A percentile compares a stretch with the other conserved stretches of the same genome.
Conservation (phyloP, 2,888 invertebrate species). For the Baccha elongata region DNA sequence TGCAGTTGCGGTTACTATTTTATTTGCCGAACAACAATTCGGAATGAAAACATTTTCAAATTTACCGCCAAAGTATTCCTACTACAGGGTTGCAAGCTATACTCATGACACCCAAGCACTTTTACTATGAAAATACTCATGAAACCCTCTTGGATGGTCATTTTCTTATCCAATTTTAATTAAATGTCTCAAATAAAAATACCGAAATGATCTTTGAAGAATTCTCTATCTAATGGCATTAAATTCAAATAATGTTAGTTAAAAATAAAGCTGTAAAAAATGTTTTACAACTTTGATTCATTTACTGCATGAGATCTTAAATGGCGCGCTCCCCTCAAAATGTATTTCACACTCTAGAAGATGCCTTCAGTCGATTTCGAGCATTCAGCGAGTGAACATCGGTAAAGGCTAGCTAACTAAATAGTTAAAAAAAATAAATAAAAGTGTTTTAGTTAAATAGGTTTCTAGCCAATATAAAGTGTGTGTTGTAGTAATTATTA, state of each 20-base stretch:
- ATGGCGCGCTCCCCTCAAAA: conserved; percentile 88
- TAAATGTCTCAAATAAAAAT: conserved; percentile 69
- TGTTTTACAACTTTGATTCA: conserved; percentile 75
- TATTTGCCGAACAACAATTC: conserved; percentile 39
- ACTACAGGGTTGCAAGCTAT: conserved; percentile 78
- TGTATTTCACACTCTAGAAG: conserved; percentile 86
- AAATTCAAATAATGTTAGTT: conserved; percentile 64
- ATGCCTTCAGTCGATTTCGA: conserved; percentile 85
- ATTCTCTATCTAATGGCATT: conserved; percentile 44
- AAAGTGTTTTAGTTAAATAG: conserved; percentile 70
- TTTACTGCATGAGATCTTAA: conserved; percentile 76
- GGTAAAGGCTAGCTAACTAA: conserved; percentile 75
- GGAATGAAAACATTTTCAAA: conserved; percentile 80
- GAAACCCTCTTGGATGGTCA: conserved; percentile 85
- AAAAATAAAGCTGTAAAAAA: conserved; percentile 72
- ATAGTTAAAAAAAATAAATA: conserved; percentile 68
- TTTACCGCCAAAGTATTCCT: conserved; percentile 81
- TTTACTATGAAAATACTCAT: conserved; percentile 85
- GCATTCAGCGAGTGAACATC: conserved; percentile 84
- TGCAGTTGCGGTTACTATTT: conserved; percentile 11
- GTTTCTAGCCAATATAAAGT: conserved; percentile 59
- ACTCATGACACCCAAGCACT: conserved; percentile 82
- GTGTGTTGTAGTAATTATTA: conserved; percentile 57
- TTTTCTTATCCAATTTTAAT: conserved; percentile 78
- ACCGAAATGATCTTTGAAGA: conserved; percentile 71